phyloP scores from a whole-genome alignment of 2,888 invertebrate genomes.

The Teleogryllus oceanicus region DNA sequence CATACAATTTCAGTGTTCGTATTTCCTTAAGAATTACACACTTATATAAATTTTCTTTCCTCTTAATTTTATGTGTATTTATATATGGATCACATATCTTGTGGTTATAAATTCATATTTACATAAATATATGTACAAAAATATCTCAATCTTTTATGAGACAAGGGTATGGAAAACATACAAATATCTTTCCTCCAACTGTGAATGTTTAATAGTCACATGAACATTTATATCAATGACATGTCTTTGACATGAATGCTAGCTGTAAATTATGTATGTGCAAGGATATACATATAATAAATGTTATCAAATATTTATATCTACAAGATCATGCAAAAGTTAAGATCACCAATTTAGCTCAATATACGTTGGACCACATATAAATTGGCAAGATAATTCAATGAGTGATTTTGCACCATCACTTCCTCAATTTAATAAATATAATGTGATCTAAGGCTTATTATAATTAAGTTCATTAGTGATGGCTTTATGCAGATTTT shows the following conservation, averaged over 20 bases:
- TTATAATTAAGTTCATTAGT: too few species aligned
- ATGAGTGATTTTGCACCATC: too few species aligned
- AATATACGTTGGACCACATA: background rate
- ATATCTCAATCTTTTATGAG: slow-evolving; percentile 25
- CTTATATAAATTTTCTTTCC: background rate
- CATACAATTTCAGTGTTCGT: slow-evolving; percentile 4
- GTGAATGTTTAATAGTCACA: background rate
- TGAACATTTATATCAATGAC: slow-evolving; percentile 6
- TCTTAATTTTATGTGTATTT: background rate
- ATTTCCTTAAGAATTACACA: slow-evolving; percentile 2
- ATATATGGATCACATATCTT: slow-evolving; percentile 6
- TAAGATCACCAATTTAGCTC: slow-evolving; percentile 18
- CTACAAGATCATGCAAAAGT: slow-evolving; percentile 18
- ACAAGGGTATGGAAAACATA: slow-evolving; percentile 18
- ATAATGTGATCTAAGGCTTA: too few species aligned
- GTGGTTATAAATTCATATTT: slow-evolving; percentile 10
- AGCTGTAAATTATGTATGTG: slow-evolving; percentile 1
- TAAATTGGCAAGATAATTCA: too few species aligned
- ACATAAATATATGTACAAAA: slow-evolving; percentile 31
- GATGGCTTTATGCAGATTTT: too few species aligned
- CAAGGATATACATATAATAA: slow-evolving; percentile 10
- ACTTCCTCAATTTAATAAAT: too few species aligned
- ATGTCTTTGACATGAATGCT: background rate
- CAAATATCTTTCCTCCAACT: slow-evolving; percentile 4
- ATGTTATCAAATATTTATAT: background rate